Base-by-base conservation (phyloP, 2,113 vertebrate genomes). In the Edolisoma coerulescens region DNA sequence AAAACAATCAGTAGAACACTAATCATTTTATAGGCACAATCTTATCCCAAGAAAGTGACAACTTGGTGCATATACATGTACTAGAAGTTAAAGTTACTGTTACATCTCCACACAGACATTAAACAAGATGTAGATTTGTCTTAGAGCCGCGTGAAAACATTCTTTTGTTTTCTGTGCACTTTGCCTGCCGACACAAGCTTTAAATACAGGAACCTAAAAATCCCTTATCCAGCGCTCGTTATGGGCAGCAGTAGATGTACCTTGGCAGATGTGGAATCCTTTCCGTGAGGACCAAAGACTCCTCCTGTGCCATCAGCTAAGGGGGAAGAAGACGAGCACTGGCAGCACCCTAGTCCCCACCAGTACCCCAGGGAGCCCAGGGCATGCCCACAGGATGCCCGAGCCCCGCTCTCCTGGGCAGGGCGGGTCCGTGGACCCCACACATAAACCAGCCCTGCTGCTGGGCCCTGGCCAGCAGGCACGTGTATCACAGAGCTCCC, bases 1-100 rank as follows among this genome's bases (percentile, higher is more conserved):
- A 98, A 98, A 98, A 98, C 98, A 98, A 98, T 98, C 98, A 97
- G 95, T 97, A 91, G 98, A 98, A 98, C 97, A 97, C 98, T 98
- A 98, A 98, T 98, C 97, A 98, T 98, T 98, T 98, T 98, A 98
- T 96, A 98, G 97, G 97, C 97, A 95, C 95, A 97, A 97, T 97
- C 97, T 98, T 96, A 97, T 79, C 97, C 97, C 95, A 97, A 97
- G 96, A 97, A 98, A 97, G 96, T 97, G 97, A 95, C 92, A 97
- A 80, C 88, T 98, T 94, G 81, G 94, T 94, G 91, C 57, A 68
- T 91, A 69, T 63, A 77, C 70, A 93, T 35, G 17, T 82, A 65
- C 76, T 67, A 73, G 65, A 74, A 53, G 88, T 90, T 82, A 92
- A 93, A 87, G 90, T 91, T 70, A 75, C 37, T 60, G 37, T 35